Evolutionary conservation across 2,888 invertebrate species (phyloP), one percentile per base, ranked within the genome.

Genomic region (Zygogramma bicolorata): DNA sequence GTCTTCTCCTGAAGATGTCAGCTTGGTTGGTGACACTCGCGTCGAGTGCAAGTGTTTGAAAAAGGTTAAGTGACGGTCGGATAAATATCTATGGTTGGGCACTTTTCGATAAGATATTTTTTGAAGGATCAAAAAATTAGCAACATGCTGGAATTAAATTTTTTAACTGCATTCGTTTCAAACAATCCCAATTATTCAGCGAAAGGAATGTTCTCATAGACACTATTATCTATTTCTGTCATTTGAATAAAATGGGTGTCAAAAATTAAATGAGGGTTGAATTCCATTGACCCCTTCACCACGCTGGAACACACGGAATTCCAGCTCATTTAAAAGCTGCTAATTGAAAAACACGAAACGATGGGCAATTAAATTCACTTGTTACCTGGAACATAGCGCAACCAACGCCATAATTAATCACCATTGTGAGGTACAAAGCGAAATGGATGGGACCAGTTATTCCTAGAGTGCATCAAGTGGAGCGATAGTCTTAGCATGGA

Each of bases 361-460:
- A 22, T 42, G 65, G 65, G 57, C 31, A 49, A 70, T 59, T 70
- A 20, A 59, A 70, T 46, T 70, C 59, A 59, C 70, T 59, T 59
- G 31, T 59, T 70, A 70, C 61, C 70, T 65, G 49, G 34, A 65
- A 70, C 70, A 59, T 58, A 27, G 57, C 31, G 40, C 59, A 65
- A 59, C 65, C 46, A 63, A 59, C 46, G 49, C 65, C 59, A 34
- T 70, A 70, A 70, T 70, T 70, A 65, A 70, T 70, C 59, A 70
- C 65, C 46, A 34, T 63, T 58, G 58, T 20, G 46, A 20, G 31
- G 40, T 65, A 65, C 57, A 70, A 70, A 70, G 65, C 59, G 65
- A 70, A 65, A 70, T 59, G 58, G 70, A 70, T 59, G 68, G 57
- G 59, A 57, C 49, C 13, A 31, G 69, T 70, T 70, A 70, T 65